Evolutionary conservation across 2,888 invertebrate genomes (phyloP), one percentile per base, ranked within the genome.

Genomic region (Philaethria dido): DNA sequence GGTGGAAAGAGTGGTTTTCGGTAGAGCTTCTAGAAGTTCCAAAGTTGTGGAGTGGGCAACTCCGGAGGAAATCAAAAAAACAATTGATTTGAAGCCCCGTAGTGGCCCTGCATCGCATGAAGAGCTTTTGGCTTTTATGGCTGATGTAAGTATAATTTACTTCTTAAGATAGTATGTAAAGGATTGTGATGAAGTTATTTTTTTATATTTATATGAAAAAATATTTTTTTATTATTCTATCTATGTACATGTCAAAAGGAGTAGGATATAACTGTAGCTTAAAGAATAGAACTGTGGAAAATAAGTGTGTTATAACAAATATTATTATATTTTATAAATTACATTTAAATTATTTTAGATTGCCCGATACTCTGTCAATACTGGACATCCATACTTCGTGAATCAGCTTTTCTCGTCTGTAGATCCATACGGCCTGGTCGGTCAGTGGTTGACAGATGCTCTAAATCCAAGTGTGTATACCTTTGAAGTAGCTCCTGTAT

Each of bases 391-490:
- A 0, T 96, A 96, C 82, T 98, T 98, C 83, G 95, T 97, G 33
- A 98, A 98, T 85, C 98, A 98, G 83, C 88, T 98, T 14, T 98
- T 96, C 84, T 97, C 97, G 0, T 95, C 96, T 3, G 93, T 97
- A 33, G 97, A 97, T 85, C 97, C 97, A 0, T 97, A 97, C 76
- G 97, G 97, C 0, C 88, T 97, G 62, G 93, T 96, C 50, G 97
- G 96, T 0, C 97, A 97, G 81, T 97, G 97, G 96, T 83, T 97
- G 72, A 96, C 97, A 0, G 97, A 97, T 79, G 96, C 97, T 0
- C 86, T 97, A 20, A 97, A 97, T 87, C 96, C 97, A 0, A 97
- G 97, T 74, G 96, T 97, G 0, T 97, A 97, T 79, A 98, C 98
- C 0, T 98, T 96, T 83, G 98, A 98, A 88, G 97, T 98, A 33